These are phyloP conservation scores for Aselliscus stoliczkanus DNA, from an alignment of 2,797 vertebrate genomes.

Conservation along the genomic window DNA sequence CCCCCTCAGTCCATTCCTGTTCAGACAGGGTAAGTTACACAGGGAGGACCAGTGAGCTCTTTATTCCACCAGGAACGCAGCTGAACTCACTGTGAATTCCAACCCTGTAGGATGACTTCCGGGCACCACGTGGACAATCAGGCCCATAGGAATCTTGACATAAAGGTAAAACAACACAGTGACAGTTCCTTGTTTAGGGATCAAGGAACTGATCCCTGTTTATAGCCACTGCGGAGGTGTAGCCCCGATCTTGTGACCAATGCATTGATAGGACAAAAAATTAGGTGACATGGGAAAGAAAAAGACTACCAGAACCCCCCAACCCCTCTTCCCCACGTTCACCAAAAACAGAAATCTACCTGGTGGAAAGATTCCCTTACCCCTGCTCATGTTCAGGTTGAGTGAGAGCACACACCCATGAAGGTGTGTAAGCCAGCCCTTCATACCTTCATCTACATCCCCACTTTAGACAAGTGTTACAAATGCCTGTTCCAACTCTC, in stretches of 20 bases:
- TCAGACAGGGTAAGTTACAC: not conserved
- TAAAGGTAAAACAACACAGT: not conserved
- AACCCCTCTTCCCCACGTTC: not conserved
- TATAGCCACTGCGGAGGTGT: not conserved
- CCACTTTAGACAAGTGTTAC: not conserved
- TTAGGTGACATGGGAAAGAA: not conserved
- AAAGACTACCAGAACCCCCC: not conserved
- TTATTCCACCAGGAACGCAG: not conserved
- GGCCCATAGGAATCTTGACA: not conserved
- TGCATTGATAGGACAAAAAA: too few species aligned
- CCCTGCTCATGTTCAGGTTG: not conserved
- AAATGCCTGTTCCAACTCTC: not conserved
- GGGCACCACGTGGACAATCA: not conserved
- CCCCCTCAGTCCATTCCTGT: not conserved
- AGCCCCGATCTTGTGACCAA: not conserved
- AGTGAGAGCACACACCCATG: not conserved
- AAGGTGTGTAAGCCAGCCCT: not conserved
- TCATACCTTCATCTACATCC: not conserved
- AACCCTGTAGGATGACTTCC: not conserved
- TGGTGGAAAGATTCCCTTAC: not conserved
- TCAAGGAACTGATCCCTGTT: not conserved
- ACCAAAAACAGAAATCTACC: not conserved
- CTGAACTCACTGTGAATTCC: not conserved
- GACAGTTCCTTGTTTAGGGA: not conserved
- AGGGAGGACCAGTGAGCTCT: not conserved